Conservation (phyloP, 2,797 vertebrate genomes). For the Gadopsis marmoratus region DNA sequence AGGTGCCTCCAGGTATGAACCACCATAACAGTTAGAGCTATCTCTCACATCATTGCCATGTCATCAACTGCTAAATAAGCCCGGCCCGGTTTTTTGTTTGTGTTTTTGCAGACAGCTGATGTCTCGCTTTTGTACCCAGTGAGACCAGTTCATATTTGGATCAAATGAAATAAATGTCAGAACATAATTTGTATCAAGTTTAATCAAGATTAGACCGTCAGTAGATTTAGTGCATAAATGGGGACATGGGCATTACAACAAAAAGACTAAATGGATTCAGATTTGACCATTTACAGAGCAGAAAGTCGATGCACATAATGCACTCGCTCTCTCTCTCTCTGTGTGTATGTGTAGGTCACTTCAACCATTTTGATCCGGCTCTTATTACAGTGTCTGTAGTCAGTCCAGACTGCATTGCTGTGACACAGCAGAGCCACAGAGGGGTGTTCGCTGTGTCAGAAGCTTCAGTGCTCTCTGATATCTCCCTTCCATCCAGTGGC, state of each 20-base stretch:
- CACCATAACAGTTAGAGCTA: conserved; percentile 45
- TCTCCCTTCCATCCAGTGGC: conserved; percentile 59
- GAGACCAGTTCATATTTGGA: conserved; percentile 42
- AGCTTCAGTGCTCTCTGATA: conserved; percentile 46
- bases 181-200: neutral
- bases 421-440: conserved; percentile 8
- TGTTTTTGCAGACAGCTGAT: conserved; percentile 51
- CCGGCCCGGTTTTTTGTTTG: conserved; percentile 41
- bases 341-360: neutral
- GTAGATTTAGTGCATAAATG: neutral
- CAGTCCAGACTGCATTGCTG: conserved; percentile 23
- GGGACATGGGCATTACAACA: neutral
- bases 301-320: neutral
- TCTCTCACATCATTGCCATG: conserved; percentile 70
- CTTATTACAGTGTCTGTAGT: neutral
- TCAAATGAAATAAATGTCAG: neutral
- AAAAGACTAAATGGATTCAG: neutral
- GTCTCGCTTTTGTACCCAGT: conserved; percentile 43
- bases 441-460: conserved; percentile 29
- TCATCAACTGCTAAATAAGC: conserved; percentile 61
- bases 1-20: conserved; percentile 62
- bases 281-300: neutral
- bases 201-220: neutral
- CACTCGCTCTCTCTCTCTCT: neutral
- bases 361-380: conserved; percentile 18